These are phyloP conservation scores for Andrena bicolor DNA, from an alignment of 2,888 invertebrate genomes.

Conservation along the genomic window DNA sequence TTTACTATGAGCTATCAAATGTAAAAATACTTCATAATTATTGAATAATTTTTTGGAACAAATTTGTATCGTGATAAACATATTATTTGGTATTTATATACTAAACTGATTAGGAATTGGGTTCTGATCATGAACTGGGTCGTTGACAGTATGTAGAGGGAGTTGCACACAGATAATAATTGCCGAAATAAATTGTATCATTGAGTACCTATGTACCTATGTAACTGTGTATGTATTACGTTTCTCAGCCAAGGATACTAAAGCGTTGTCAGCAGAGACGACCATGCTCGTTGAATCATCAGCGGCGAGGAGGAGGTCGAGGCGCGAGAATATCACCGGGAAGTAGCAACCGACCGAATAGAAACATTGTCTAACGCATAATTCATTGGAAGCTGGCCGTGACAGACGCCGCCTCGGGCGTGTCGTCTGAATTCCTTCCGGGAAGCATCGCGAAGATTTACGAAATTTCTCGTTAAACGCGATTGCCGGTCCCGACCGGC, in stretches of 20 bases:
- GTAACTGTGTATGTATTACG: too few relatives aligned
- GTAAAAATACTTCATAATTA: too few relatives aligned
- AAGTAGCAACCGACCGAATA: neutral
- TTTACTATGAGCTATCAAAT: too few relatives aligned
- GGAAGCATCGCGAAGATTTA: constrained; percentile 16
- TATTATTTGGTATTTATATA: too few relatives aligned
- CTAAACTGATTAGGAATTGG: too few relatives aligned
- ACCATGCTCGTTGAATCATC: constrained; percentile 18
- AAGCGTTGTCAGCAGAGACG: constrained; percentile 5
- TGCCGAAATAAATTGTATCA: neutral
- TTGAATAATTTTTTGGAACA: too few relatives aligned
- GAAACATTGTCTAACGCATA: constrained; percentile 43
- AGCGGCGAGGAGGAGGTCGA: neutral
- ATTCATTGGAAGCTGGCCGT: constrained; percentile 40
- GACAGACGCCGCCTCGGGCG: constrained; percentile 26
- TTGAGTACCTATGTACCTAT: too few relatives aligned
- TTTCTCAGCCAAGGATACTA: neutral
- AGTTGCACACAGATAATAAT: too few relatives aligned
- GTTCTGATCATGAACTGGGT: too few relatives aligned
- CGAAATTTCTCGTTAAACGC: constrained; percentile 34
- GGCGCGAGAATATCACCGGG: constrained; percentile 6
- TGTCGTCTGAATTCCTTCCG: constrained; percentile 31
- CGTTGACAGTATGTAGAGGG: too few relatives aligned
- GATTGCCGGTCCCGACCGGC: neutral
- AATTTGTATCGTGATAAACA: too few relatives aligned